These are phyloP conservation scores for Drosophila ironensis DNA, from an alignment of 1,140 invertebrate species.

Conservation along the genomic window DNA sequence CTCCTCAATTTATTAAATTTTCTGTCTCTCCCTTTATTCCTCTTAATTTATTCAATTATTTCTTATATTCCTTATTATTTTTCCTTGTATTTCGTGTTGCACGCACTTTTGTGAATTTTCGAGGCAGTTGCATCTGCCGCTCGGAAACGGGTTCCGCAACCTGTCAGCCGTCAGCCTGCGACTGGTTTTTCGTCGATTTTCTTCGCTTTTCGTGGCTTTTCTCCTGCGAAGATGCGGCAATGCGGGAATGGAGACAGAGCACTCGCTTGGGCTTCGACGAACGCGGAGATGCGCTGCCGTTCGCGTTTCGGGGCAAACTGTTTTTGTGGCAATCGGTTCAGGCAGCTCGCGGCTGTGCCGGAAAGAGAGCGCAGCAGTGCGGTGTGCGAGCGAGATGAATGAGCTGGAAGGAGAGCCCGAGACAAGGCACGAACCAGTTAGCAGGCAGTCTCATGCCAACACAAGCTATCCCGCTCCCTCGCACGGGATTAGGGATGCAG, in stretches of 20 bases:
- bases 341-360: conserved; percentile 3
- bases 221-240: conserved; percentile 15
- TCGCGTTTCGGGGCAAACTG: conserved; percentile 79
- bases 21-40: too few relatives aligned
- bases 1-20: too few relatives aligned
- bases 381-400: conserved; percentile 12
- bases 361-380: conserved; percentile 16
- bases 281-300: conserved; percentile 66
- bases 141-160: conserved; percentile 67
- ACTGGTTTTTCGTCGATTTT: conserved; percentile 12
- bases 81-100: conserved; percentile 22
- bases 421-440: conserved; percentile 27
- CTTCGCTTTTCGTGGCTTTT: conserved; percentile 18
- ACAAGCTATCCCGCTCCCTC: too few relatives aligned
- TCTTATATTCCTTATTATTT: too few relatives aligned
- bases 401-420: conserved; percentile 2
- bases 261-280: too few relatives aligned
- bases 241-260: conserved; percentile 26
- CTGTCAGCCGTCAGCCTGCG: conserved; percentile 52
- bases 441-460: conserved; percentile 25
- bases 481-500: too few relatives aligned
- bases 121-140: conserved; percentile 23
- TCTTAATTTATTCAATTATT: not conserved
- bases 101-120: conserved; percentile 40
- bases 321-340: conserved; percentile 25